phyloP scores from a whole-genome alignment of 2,113 vertebrate genomes.

The Gracilinanus agilis region DNA sequence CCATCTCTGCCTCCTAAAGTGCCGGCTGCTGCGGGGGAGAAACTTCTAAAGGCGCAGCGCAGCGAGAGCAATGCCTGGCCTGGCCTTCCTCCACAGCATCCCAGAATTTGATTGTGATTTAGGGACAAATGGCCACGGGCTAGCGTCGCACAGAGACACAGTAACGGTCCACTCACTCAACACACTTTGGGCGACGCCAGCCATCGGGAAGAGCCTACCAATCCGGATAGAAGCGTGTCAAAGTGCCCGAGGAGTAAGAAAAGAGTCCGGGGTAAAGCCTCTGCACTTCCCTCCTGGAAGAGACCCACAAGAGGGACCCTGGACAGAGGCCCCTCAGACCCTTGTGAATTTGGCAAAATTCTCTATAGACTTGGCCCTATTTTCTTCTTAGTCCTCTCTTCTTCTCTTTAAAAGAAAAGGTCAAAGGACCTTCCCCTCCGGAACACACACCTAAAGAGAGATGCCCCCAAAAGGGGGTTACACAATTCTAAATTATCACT shows the following conservation, averaged over 20 bases:
- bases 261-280: neutral
- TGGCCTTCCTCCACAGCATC: neutral
- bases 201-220: neutral
- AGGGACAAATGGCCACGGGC: neutral
- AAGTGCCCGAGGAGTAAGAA: neutral
- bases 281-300: neutral
- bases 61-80: neutral
- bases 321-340: no score
- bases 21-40: neutral
- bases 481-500: conserved; percentile 23
- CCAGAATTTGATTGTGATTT: neutral
- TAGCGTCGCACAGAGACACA: neutral
- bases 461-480: no score
- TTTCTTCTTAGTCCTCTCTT: neutral
- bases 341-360: neutral
- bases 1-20: neutral
- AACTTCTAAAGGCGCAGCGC: no score
- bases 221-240: neutral
- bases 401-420: neutral
- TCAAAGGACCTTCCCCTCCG: neutral
- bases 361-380: neutral
- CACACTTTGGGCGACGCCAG: neutral
- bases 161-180: neutral
- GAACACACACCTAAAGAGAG: neutral
- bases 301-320: neutral